Conservation (phyloP, 2,113 vertebrate genomes). For the Mormoops blainvillei region DNA sequence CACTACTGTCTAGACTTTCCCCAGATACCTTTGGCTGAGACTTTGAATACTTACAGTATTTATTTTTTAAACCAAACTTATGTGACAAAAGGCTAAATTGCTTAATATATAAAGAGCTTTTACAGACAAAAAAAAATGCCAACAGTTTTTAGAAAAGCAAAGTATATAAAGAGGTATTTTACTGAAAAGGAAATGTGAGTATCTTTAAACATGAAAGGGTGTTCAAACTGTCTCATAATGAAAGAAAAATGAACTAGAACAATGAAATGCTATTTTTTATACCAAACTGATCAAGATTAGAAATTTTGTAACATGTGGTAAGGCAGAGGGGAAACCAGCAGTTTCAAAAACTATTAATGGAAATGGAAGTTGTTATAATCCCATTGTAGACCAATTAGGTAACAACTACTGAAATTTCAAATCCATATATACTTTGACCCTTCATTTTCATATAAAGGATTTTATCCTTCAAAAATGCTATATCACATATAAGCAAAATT, state of each 20-base stretch:
- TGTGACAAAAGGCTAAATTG: neutral
- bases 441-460: neutral
- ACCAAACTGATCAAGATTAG: neutral
- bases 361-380: neutral
- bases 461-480: neutral
- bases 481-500: neutral
- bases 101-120: neutral
- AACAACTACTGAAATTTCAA: conserved; percentile 11
- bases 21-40: neutral
- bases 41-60: neutral
- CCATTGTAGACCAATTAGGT: neutral
- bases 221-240: neutral
- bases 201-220: neutral
- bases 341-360: neutral
- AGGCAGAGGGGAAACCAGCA: neutral
- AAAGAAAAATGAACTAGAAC: conserved; percentile 1
- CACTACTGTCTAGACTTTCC: neutral
- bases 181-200: neutral
- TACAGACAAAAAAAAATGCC: neutral
- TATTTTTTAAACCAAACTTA: neutral
- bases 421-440: neutral
- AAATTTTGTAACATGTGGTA: neutral
- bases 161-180: neutral
- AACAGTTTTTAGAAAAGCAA: neutral
- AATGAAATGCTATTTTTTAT: neutral